Base-by-base conservation (phyloP, 2,797 vertebrate genomes). In the Lates japonicus region DNA sequence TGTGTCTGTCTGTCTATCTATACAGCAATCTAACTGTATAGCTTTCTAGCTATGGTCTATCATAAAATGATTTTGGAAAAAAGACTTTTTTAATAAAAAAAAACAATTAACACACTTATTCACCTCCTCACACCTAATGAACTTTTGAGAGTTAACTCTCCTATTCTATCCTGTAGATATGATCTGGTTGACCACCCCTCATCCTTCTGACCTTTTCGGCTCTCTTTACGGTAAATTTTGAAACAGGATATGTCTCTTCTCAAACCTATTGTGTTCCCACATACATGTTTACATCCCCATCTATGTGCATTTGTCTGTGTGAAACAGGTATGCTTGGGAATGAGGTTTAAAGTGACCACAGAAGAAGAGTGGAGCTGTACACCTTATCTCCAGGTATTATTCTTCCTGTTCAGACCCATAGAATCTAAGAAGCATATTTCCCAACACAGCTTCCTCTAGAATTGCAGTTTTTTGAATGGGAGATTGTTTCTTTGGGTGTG, bases 401-500 rank as follows among this genome's bases (percentile, higher is more conserved):
- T 64, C 39, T 54, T 9, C 4, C n/a, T 33, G n/a, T 55, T 22
- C 22, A 55, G 16, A 67, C 12, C 16, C 0, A 0, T 22, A 5
- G 5, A 25, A 55, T 17, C 0, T 20, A 33, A 3, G 25, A 10
- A 12, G 14, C 14, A 39, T 31, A 14, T 33, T 51, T 37, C 1
- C 13, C n/a, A 29, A 35, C 4, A 19, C 6, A 8, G 37, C 14
- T 51, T 25, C 5, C 31, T 74, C 22, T 58, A 29, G 29, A 20
- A 35, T 63, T 68, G 22, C 70, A 59, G 13, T 41, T 51, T 20
- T 68, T 46, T 57, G 4, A 22, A 33, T 37, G 19, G 13, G 22
- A 25, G 2, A 55, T 57, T 54, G 31, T 48, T n/a, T 67, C 9
- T 70, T 48, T 68, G 42, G 55, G 49, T 58, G 62, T 68, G 41